Conservation (phyloP, 2,113 vertebrate species). For the Pelmatolapia mariae region DNA sequence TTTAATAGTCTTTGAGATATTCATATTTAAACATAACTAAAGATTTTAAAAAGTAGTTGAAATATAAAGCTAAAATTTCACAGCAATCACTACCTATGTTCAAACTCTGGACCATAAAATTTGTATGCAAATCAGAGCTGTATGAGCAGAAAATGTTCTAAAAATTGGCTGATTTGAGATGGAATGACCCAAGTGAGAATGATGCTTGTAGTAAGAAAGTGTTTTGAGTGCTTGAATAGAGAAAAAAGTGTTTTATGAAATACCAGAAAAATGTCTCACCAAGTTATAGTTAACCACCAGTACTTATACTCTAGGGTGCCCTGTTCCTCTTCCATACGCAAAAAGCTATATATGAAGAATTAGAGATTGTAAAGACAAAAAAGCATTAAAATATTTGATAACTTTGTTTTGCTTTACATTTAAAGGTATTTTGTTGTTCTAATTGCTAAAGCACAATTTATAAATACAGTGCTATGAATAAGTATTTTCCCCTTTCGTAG, state of each 20-base stretch:
- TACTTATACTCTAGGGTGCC: not conserved
- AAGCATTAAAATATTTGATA: not conserved
- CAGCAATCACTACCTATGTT: not conserved
- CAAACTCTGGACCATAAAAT: not conserved
- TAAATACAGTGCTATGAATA: not conserved
- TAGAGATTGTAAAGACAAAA: not conserved
- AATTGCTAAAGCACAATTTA: not conserved
- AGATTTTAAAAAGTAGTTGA: not conserved
- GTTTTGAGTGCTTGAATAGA: not conserved
- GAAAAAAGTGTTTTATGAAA: not conserved
- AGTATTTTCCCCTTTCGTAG: not conserved
- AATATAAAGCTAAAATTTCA: not conserved
- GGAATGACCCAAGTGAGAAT: not conserved
- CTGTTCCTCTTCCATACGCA: not conserved
- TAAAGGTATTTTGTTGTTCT: not conserved
- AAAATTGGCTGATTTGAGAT: not conserved
- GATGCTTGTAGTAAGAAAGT: not conserved
- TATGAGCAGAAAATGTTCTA: not conserved
- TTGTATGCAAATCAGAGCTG: not conserved
- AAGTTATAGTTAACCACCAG: not conserved
- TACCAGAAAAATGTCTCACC: not conserved
- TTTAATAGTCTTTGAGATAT: not conserved
- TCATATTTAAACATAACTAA: rapidly evolving
- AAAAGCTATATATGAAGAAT: not conserved
- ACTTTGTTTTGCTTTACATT: not conserved